Percentiles rank a stretch among this genome's conserved stretches.
These are phyloP conservation scores for Periophthalmus modestus DNA, from an alignment of 2,113 vertebrate species.

Conservation along the genomic window DNA sequence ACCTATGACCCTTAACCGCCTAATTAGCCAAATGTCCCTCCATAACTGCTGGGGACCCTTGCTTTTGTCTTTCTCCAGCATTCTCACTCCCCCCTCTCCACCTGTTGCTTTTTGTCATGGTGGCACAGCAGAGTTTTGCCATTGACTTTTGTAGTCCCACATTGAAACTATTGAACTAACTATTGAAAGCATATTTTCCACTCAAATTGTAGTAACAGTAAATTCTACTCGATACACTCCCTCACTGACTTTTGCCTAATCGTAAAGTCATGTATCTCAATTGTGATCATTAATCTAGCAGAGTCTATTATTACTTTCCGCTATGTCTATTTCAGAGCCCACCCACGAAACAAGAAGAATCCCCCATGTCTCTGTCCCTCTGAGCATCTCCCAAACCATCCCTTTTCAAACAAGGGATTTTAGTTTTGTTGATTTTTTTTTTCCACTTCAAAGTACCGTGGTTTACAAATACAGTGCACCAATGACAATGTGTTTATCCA, in stretches of 20 bases:
- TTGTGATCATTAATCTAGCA: constrained; percentile 77
- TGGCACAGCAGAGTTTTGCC: constrained; percentile 2
- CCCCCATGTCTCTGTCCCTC: constrained; percentile 26
- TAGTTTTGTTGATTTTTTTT: not conserved
- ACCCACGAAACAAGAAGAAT: constrained; percentile 75
- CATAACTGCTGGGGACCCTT: constrained; percentile 45
- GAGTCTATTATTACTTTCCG: constrained; percentile 74
- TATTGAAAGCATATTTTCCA: not conserved
- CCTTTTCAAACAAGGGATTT: not conserved
- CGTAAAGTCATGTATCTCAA: constrained; percentile 58
- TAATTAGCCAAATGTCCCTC: constrained; percentile 75
- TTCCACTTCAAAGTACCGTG: not conserved
- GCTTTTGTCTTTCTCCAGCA: constrained; percentile 43
- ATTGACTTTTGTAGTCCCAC: constrained; percentile 4
- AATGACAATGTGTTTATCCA: not conserved
- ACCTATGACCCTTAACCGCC: constrained; percentile 73
- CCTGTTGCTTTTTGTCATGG: constrained; percentile 66
- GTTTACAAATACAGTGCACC: not conserved
- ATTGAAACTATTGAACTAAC: not conserved
- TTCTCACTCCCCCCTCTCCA: constrained; percentile 42
- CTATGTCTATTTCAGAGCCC: constrained; percentile 75
- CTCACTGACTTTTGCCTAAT: constrained; percentile 48
- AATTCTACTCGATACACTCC: constrained; percentile 57
- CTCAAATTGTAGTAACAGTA: constrained; percentile 1
- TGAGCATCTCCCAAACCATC: constrained; percentile 32